A percentile compares a stretch with the other conserved stretches of the same genome.
These are phyloP conservation scores for Leptodactylus fuscus DNA, from an alignment of 2,113 vertebrate species.

Conservation along the genomic window DNA sequence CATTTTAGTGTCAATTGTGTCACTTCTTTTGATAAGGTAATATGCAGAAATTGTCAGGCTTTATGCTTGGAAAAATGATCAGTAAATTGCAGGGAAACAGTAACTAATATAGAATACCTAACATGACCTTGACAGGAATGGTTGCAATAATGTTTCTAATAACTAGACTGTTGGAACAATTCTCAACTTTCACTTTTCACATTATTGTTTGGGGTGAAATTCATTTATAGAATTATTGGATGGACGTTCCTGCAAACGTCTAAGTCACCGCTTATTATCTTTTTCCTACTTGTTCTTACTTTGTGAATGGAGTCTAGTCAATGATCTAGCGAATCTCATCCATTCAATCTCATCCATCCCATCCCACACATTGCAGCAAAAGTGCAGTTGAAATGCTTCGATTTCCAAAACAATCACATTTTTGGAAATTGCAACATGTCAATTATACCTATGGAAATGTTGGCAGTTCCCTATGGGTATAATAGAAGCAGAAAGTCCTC, in stretches of 20 bases:
- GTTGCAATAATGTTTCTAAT: background rate
- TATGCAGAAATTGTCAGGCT: conserved; percentile 8
- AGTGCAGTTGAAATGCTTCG: too few species aligned
- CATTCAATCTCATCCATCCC: too few species aligned
- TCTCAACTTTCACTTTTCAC: background rate
- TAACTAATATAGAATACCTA: conserved; percentile 17
- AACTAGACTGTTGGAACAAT: background rate
- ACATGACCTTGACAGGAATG: conserved; percentile 13
- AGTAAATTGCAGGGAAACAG: conserved; percentile 24
- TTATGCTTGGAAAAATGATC: conserved; percentile 1
- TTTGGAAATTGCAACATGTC: too few species aligned
- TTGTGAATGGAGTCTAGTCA: too few species aligned
- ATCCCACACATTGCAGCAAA: too few species aligned
- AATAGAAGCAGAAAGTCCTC: too few species aligned
- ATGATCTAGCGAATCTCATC: too few species aligned
- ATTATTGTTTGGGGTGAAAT: background rate
- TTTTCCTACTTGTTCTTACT: background rate
- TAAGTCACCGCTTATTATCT: background rate
- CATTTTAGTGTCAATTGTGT: conserved; percentile 25
- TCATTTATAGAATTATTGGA: background rate
- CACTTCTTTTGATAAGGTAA: conserved; percentile 30
- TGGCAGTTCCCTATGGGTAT: too few species aligned
- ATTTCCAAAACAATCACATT: too few species aligned
- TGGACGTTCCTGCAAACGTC: background rate
- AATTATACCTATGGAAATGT: too few species aligned